Percentiles rank a stretch among this genome's conserved stretches.
Evolutionary conservation across 2,113 vertebrate genomes (phyloP).

Genomic region (Chaetodon auriga): DNA sequence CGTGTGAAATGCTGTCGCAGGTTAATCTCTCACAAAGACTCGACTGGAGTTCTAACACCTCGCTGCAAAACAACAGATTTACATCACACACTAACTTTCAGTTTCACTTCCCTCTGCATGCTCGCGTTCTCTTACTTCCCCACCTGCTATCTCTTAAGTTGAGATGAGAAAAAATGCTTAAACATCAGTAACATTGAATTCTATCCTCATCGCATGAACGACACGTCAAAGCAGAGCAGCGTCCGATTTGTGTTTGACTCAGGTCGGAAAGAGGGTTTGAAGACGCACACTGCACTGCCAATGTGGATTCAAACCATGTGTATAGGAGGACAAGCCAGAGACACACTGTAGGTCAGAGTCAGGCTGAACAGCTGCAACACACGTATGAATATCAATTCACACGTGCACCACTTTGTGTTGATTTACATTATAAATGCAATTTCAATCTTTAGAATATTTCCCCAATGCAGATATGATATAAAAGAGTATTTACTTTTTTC

Average conservation of each 20-base stretch:
- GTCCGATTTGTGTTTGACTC: neutral
- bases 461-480: neutral
- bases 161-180: neutral
- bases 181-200: neutral
- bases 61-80: constrained; percentile 28
- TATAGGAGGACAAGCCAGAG: neutral
- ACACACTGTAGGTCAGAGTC: neutral
- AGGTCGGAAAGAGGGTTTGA: neutral
- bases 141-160: neutral
- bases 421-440: neutral
- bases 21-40: constrained; percentile 7
- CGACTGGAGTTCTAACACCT: neutral
- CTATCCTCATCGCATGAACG: neutral
- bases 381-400: constrained; percentile 6
- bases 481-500: constrained; percentile 16
- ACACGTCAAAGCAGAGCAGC: neutral
- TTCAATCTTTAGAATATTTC: neutral
- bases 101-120: constrained; percentile 19
- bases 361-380: neutral
- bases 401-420: neutral
- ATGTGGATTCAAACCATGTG: constrained; percentile 11
- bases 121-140: neutral
- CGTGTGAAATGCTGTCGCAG: constrained; percentile 25
- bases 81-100: constrained; percentile 11
- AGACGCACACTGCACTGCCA: neutral